Evolutionary conservation across 2,113 vertebrate species (phyloP).

Genomic region (Scomber colias): DNA sequence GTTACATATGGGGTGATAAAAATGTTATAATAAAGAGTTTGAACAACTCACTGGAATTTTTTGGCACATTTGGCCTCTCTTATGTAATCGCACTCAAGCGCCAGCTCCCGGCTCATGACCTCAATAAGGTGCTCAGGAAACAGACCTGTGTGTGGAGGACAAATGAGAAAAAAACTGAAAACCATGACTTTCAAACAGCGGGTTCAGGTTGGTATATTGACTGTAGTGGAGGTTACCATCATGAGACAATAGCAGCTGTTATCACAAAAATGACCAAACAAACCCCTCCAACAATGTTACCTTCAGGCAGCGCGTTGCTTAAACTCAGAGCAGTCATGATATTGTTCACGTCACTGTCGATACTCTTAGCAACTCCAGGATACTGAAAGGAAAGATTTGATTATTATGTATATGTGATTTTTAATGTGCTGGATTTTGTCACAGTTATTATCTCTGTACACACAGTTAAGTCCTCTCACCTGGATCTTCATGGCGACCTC

Average conservation of each 20-base stretch:
- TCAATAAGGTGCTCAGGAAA: constrained; percentile 97
- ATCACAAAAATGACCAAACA: constrained; percentile 34
- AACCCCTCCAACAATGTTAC: constrained; percentile 50
- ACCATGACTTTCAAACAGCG: not conserved
- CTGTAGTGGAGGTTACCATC: not conserved
- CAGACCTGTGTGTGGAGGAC: constrained; percentile 85
- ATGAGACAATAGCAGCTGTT: constrained; percentile 42
- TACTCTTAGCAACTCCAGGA: constrained; percentile 92
- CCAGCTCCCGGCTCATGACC: constrained; percentile 92
- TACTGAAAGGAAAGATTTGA: constrained; percentile 65
- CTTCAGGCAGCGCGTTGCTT: constrained; percentile 92
- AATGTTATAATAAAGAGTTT: too few species aligned
- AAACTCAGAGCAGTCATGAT: constrained; percentile 94
- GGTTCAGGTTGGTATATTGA: not conserved
- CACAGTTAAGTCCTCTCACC: constrained; percentile 76
- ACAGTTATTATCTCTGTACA: not conserved
- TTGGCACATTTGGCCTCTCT: constrained; percentile 93
- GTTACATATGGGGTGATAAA: too few species aligned
- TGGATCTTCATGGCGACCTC: constrained; percentile 99
- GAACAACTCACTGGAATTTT: constrained; percentile 90
- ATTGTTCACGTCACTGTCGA: constrained; percentile 95
- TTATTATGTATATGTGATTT: not conserved
- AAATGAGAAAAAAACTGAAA: not conserved
- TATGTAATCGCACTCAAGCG: constrained; percentile 95
- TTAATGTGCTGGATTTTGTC: not conserved